Conservation (phyloP, 1,140 invertebrate genomes). For the Neodiprion virginianus region DNA sequence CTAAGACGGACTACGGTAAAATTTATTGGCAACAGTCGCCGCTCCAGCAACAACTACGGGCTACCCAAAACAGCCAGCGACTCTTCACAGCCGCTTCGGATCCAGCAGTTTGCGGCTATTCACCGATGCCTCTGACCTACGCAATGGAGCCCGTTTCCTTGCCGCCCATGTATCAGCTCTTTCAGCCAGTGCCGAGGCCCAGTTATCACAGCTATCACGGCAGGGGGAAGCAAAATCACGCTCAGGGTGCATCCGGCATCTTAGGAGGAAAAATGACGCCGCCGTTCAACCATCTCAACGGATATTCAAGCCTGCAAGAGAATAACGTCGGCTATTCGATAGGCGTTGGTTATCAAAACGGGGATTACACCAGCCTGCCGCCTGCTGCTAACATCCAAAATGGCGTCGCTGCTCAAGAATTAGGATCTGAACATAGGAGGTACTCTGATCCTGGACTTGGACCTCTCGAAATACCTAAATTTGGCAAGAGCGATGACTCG, state of each 20-base stretch:
- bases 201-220: constrained; percentile 42
- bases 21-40: constrained; percentile 38
- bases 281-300: constrained; percentile 38
- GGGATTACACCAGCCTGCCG: constrained; percentile 62
- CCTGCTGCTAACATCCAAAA: constrained; percentile 56
- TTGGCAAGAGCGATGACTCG: constrained; percentile 52
- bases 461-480: constrained; percentile 52
- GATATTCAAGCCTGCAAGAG: constrained; percentile 46
- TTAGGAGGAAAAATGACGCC: constrained; percentile 33
- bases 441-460: constrained; percentile 65
- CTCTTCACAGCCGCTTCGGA: constrained; percentile 62
- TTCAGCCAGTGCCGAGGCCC: constrained; percentile 44
- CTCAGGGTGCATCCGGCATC: constrained; percentile 26
- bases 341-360: constrained; percentile 50
- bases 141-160: constrained; percentile 64
- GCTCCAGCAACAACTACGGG: constrained; percentile 24
- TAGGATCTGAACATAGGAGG: constrained; percentile 56
- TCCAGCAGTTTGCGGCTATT: constrained; percentile 62
- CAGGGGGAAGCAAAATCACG: constrained; percentile 33
- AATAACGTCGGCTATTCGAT: constrained; percentile 52
- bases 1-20: constrained; percentile 28
- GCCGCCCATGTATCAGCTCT: constrained; percentile 54
- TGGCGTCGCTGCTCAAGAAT: constrained; percentile 43
- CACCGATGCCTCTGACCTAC: constrained; percentile 58
- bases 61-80: constrained; percentile 51